phyloP scores from a whole-genome alignment of 1,140 invertebrate genomes.

The Dreissena polymorpha region DNA sequence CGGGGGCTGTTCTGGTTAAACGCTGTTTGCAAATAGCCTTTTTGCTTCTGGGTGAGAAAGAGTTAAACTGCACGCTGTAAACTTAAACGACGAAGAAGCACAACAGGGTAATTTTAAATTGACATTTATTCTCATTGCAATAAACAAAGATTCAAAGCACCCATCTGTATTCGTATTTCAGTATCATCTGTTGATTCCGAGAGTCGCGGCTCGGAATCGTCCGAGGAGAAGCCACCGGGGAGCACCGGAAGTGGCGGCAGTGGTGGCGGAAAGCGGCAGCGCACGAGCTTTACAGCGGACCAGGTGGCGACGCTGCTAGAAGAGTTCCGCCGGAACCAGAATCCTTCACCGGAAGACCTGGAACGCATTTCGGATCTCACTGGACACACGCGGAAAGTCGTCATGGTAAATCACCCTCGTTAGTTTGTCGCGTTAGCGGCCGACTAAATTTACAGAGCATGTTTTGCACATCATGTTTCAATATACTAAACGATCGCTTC shows the following conservation, averaged over 20 bases:
- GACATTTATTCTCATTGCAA: no score
- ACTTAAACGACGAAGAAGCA: no score
- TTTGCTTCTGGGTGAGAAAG: no score
- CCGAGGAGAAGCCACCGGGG: neutral
- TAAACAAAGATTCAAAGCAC: no score
- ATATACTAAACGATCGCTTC: no score
- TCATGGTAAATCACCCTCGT: slow-evolving; percentile 13
- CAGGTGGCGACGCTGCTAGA: slow-evolving; percentile 15
- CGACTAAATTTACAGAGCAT: no score
- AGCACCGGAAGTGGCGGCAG: neutral
- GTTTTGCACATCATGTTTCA: no score
- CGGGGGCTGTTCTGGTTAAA: no score
- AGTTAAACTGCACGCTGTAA: no score
- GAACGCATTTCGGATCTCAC: slow-evolving; percentile 24
- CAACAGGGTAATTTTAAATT: no score
- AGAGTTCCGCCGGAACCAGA: slow-evolving; percentile 11
- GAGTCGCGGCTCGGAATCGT: slow-evolving; percentile 16
- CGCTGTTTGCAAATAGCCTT: no score
- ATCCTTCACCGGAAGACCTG: slow-evolving; percentile 23
- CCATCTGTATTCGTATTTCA: neutral
- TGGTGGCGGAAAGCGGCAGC: slow-evolving; percentile 14
- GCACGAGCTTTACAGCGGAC: slow-evolving; percentile 21
- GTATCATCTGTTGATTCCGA: slow-evolving; percentile 47
- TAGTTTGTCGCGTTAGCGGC: no score
- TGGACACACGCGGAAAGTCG: slow-evolving; percentile 21